A percentile compares a stretch with the other conserved stretches of the same genome.
These are phyloP conservation scores for Alviniconcha marisindica DNA, from an alignment of 1,140 invertebrate species.

Conservation along the genomic window DNA sequence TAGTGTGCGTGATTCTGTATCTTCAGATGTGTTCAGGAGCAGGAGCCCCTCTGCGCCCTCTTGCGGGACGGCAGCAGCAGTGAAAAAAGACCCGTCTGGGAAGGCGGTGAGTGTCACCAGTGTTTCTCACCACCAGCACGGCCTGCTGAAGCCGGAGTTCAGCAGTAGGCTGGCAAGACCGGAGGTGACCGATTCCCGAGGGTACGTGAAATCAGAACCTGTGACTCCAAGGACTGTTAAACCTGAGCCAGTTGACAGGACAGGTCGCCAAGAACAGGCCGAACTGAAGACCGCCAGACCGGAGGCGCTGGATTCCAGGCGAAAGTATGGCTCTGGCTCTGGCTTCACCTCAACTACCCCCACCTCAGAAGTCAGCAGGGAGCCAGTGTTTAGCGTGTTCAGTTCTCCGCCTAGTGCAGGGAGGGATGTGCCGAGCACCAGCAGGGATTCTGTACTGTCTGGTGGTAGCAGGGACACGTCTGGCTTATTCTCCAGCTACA, in stretches of 20 bases:
- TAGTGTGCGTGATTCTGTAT: neutral
- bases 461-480: neutral
- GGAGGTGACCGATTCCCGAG: too few relatives aligned
- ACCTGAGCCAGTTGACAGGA: neutral
- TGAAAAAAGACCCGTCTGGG: neutral
- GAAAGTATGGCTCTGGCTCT: too few relatives aligned
- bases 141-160: neutral
- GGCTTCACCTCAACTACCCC: too few relatives aligned
- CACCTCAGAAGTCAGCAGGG: too few relatives aligned
- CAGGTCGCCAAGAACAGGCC: neutral
- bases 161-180: neutral
- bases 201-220: neutral
- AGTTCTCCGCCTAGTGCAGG: neutral
- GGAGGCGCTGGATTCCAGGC: too few relatives aligned
- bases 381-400: too few relatives aligned
- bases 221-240: neutral
- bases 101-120: neutral
- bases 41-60: neutral
- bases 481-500: neutral
- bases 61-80: neutral
- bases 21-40: neutral
- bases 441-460: neutral
- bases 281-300: too few relatives aligned
- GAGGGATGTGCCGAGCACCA: neutral
- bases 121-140: neutral